A percentile compares a stretch with the other conserved stretches of the same genome.
These are phyloP conservation scores for Hemicentrotus pulcherrimus DNA, from an alignment of 35 echinoderm and acorn worm species.

Conservation along the genomic window DNA sequence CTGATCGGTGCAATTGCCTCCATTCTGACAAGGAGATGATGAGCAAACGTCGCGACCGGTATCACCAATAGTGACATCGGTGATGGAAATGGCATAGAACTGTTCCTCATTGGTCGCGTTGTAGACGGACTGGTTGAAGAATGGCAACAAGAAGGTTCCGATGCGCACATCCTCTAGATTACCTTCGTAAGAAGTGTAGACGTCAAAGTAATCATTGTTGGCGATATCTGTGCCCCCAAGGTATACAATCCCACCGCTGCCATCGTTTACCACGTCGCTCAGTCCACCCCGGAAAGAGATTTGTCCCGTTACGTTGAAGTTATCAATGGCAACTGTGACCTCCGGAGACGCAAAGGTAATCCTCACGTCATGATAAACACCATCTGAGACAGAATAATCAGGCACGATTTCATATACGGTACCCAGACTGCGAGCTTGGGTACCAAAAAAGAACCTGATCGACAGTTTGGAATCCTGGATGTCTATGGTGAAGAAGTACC, in stretches of 20 bases:
- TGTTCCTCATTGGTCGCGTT: constrained; percentile 68
- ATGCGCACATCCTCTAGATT: constrained; percentile 83
- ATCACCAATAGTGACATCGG: constrained; percentile 46
- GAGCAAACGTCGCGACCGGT: constrained; percentile 52
- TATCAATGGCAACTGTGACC: constrained; percentile 54
- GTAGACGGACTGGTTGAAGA: constrained; percentile 53
- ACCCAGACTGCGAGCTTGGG: not conserved
- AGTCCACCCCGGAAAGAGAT: not conserved
- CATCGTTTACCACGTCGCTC: constrained; percentile 35
- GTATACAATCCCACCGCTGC: constrained; percentile 45
- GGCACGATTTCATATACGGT: not conserved
- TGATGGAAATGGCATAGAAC: constrained; percentile 48
- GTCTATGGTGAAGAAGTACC: constrained; percentile 71
- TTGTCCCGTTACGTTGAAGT: not conserved
- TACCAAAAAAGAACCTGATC: constrained; percentile 46
- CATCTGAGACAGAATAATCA: constrained; percentile 57
- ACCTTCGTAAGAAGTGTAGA: constrained; percentile 58
- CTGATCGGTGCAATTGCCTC: constrained; percentile 55
- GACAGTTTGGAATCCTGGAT: constrained; percentile 15
- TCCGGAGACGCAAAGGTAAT: constrained; percentile 34
- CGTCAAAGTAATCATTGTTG: constrained; percentile 42
- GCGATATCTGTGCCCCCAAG: constrained; percentile 59
- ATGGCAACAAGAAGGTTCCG: constrained; percentile 73
- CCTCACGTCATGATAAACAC: constrained; percentile 73
- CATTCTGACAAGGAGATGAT: constrained; percentile 57